These are phyloP conservation scores for Agriopis leucophaearia DNA, from an alignment of 2,888 invertebrate genomes.

Conservation along the genomic window DNA sequence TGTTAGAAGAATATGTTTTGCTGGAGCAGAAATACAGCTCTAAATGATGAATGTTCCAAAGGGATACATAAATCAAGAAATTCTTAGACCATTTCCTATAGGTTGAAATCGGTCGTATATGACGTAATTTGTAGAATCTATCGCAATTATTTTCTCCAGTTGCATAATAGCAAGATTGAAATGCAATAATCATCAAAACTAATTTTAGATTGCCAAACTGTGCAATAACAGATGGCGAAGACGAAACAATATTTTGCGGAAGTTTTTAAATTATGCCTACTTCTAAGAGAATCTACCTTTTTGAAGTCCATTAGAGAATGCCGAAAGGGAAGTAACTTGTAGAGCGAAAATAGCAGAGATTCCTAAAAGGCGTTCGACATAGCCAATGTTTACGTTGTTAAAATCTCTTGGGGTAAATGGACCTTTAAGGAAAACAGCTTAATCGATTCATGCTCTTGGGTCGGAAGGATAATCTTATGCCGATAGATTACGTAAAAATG, in stretches of 20 bases:
- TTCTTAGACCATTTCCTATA: constrained; percentile 9
- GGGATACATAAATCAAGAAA: constrained; percentile 15
- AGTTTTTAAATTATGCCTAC: not conserved
- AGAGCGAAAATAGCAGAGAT: constrained; percentile 42
- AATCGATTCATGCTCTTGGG: constrained; percentile 57
- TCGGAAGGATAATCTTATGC: constrained; percentile 44
- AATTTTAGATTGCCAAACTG: constrained; percentile 22
- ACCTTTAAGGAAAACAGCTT: constrained; percentile 69
- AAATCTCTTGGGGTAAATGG: constrained; percentile 63
- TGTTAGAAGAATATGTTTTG: constrained; percentile 2
- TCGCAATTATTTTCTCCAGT: not conserved
- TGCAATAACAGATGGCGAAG: constrained; percentile 1
- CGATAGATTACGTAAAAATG: constrained; percentile 48
- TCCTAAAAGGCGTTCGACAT: constrained; percentile 57
- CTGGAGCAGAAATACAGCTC: constrained; percentile 13
- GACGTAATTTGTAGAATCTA: constrained; percentile 13
- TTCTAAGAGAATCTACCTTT: not conserved
- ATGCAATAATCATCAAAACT: constrained; percentile 23
- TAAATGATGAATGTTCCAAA: constrained; percentile 19
- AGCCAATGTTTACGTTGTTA: constrained; percentile 55
- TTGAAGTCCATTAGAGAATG: constrained; percentile 20
- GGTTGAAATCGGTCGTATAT: not conserved
- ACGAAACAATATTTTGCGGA: not conserved
- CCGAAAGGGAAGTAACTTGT: constrained; percentile 21
- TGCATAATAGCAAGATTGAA: constrained; percentile 11